These are phyloP conservation scores for Hiodon alosoides DNA, from an alignment of 2,113 vertebrate genomes.

Conservation along the genomic window DNA sequence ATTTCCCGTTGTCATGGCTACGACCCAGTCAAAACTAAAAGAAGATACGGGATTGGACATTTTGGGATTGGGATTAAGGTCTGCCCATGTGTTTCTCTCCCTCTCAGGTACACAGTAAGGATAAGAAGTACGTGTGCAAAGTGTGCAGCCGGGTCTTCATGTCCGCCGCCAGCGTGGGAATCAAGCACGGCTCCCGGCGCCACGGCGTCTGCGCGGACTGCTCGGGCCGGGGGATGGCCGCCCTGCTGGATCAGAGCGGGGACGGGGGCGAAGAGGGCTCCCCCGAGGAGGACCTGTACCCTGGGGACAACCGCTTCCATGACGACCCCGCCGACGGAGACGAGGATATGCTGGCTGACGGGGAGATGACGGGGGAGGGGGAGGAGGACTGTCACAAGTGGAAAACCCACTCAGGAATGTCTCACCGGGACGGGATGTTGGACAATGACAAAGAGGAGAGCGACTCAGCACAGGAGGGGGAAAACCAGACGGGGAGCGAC, in stretches of 20 bases:
- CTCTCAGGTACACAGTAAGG: constrained; percentile 92
- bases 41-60: background rate
- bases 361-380: constrained; percentile 74
- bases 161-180: constrained; percentile 95
- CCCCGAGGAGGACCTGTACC: constrained; percentile 78
- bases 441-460: constrained; percentile 75
- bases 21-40: background rate
- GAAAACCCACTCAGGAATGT: constrained; percentile 69
- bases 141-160: constrained; percentile 94
- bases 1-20: background rate
- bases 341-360: constrained; percentile 71
- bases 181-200: constrained; percentile 91
- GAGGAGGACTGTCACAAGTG: constrained; percentile 77
- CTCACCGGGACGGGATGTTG: constrained; percentile 69
- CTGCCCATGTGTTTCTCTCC: background rate
- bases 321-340: constrained; percentile 72
- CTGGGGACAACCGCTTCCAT: constrained; percentile 75
- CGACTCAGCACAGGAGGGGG: constrained; percentile 77
- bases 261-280: constrained; percentile 74
- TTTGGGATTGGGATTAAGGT: background rate
- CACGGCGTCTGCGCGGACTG: constrained; percentile 91
- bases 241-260: constrained; percentile 71
- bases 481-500: constrained; percentile 72
- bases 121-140: constrained; percentile 97
- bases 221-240: constrained; percentile 71